A percentile compares a stretch with the other conserved stretches of the same genome.
These are phyloP conservation scores for Atta colombica DNA, from an alignment of 1,140 invertebrate species.

Conservation along the genomic window DNA sequence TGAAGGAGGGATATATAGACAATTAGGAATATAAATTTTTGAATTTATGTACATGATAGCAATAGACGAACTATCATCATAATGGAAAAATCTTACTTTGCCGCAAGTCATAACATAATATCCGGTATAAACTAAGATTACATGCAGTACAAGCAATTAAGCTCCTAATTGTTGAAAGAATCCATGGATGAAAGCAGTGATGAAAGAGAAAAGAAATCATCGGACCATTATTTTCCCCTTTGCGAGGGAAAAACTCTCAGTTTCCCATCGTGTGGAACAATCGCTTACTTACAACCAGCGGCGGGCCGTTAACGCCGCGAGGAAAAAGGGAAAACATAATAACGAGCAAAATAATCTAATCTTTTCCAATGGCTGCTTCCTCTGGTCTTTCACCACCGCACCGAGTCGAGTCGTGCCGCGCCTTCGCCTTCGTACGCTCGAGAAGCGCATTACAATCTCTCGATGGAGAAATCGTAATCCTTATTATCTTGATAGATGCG, in stretches of 20 bases:
- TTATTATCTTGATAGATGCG: conserved; percentile 75
- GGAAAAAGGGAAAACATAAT: conserved; percentile 36
- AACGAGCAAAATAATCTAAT: conserved; percentile 50
- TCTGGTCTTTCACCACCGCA: neutral
- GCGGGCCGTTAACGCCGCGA: conserved; percentile 20
- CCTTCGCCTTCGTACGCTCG: conserved; percentile 12
- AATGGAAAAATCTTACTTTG: neutral
- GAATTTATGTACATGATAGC: neutral
- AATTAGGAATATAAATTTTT: neutral
- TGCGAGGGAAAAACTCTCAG: conserved; percentile 24
- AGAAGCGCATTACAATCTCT: conserved; percentile 5
- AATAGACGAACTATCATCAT: neutral
- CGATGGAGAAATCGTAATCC: conserved; percentile 69
- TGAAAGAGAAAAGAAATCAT: conserved; percentile 16
- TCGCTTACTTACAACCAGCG: conserved; percentile 38
- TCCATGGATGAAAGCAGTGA: neutral
- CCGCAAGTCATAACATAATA: neutral
- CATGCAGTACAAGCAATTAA: conserved; percentile 19
- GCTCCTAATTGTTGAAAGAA: conserved; percentile 14
- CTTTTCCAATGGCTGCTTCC: conserved; percentile 38
- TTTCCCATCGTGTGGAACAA: conserved; percentile 52
- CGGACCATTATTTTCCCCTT: neutral
- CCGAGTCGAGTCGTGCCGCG: neutral
- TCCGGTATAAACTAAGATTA: neutral
- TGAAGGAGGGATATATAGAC: neutral